These are phyloP conservation scores for Nyctibius grandis DNA, from an alignment of 2,797 vertebrate genomes.

Conservation along the genomic window DNA sequence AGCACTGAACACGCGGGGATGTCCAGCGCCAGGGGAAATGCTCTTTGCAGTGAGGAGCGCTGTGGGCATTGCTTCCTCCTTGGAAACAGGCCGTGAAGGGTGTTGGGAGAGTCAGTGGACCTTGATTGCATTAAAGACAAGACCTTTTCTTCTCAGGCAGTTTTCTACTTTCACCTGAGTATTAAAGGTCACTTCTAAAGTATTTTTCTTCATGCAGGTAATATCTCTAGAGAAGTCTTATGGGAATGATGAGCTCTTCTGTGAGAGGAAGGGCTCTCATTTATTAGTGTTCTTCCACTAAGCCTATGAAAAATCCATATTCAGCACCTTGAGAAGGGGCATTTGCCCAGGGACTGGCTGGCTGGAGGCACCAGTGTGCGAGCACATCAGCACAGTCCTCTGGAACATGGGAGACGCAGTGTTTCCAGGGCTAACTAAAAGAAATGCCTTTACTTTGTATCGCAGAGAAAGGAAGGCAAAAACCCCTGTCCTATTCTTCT, in stretches of 20 bases:
- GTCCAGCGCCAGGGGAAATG: fast-evolving
- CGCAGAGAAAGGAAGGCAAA: background rate
- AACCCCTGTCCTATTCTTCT: background rate
- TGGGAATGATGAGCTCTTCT: background rate
- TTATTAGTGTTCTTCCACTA: background rate
- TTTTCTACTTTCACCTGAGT: background rate
- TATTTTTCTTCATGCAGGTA: background rate
- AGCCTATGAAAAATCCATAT: background rate
- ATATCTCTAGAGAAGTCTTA: background rate
- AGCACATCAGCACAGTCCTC: background rate
- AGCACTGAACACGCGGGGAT: background rate
- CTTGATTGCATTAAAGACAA: background rate
- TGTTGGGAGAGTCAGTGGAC: background rate
- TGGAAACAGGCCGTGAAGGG: background rate
- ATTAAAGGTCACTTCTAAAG: background rate
- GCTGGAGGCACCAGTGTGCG: background rate
- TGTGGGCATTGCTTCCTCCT: background rate
- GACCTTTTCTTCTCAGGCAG: background rate
- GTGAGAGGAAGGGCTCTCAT: background rate
- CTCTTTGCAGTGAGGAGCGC: background rate
- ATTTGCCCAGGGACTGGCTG: background rate
- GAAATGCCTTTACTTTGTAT: background rate
- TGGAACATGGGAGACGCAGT: background rate
- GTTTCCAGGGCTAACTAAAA: background rate
- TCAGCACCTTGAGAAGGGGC: background rate